These are phyloP conservation scores for Siphamia tubifer DNA, from an alignment of 2,113 vertebrate genomes.

Conservation along the genomic window DNA sequence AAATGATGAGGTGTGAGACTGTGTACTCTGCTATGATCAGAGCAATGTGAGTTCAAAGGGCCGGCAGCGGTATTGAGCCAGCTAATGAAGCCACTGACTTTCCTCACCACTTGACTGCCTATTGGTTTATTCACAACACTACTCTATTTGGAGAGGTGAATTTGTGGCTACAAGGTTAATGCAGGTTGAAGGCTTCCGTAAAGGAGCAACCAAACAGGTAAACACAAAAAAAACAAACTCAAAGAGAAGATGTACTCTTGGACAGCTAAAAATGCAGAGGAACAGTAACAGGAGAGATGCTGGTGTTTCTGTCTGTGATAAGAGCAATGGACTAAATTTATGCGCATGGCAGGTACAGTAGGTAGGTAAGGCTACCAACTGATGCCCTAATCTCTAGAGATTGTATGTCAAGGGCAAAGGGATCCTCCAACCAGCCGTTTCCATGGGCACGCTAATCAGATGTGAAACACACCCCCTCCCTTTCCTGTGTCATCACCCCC, in stretches of 20 bases:
- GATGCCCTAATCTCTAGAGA: constrained; percentile 66
- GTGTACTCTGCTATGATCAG: constrained; percentile 76
- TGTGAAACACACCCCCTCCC: constrained; percentile 62
- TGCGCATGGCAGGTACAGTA: constrained; percentile 46
- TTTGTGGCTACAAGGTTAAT: constrained; percentile 75
- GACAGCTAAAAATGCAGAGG: constrained; percentile 24
- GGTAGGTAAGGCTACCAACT: constrained; percentile 55
- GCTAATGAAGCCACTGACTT: constrained; percentile 76
- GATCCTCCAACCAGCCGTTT: constrained; percentile 72
- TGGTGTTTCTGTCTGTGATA: constrained; percentile 41
- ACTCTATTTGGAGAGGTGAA: constrained; percentile 72
- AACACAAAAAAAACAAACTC: constrained; percentile 45
- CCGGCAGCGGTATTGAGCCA: constrained; percentile 55
- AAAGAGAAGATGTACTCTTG: constrained; percentile 36
- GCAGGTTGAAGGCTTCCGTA: constrained; percentile 47
- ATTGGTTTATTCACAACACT: constrained; percentile 65
- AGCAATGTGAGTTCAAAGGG: constrained; percentile 78
- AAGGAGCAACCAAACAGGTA: constrained; percentile 23
- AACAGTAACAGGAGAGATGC: constrained; percentile 13
- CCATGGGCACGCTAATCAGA: constrained; percentile 77
- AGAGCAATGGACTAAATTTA: constrained; percentile 20
- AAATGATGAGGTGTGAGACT: constrained; percentile 80
- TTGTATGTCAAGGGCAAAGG: constrained; percentile 66
- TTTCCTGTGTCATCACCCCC: constrained; percentile 54
- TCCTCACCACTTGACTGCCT: constrained; percentile 65